phyloP scores from a whole-genome alignment of 2,113 vertebrate species.

The Mormyrus iriodes region DNA sequence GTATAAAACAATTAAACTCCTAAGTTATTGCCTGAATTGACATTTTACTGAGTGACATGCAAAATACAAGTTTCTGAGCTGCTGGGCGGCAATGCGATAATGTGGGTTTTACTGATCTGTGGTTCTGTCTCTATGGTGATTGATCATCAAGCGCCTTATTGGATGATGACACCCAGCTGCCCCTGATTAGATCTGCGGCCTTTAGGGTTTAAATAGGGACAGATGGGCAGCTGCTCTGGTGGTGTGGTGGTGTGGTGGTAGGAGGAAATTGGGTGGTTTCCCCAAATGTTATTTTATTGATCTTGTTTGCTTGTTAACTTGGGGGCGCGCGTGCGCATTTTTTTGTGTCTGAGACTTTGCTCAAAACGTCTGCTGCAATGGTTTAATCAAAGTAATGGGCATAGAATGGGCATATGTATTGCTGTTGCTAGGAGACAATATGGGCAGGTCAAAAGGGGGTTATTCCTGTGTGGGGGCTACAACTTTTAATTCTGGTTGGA shows the following conservation, averaged over 20 bases:
- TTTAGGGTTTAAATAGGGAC: neutral
- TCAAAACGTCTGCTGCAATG: neutral
- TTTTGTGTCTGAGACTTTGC: neutral
- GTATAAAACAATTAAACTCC: neutral
- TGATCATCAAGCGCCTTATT: neutral
- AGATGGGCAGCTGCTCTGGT: neutral
- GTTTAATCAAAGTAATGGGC: neutral
- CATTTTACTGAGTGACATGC: neutral
- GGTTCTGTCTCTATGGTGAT: neutral
- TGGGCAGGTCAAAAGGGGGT: neutral
- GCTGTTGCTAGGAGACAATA: neutral
- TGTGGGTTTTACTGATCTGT: neutral
- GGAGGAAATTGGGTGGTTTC: neutral
- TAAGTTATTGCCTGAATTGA: neutral
- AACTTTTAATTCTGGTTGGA: neutral
- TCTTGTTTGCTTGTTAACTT: neutral
- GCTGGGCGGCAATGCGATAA: neutral
- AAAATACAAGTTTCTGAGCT: neutral
- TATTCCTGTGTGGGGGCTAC: neutral
- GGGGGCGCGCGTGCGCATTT: neutral
- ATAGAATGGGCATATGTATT: neutral
- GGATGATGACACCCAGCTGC: neutral
- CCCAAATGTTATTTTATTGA: neutral
- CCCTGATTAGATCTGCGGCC: neutral
- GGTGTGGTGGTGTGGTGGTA: neutral